Base-by-base conservation (phyloP, 2,888 invertebrate genomes). In the Bembecia ichneumoniformis region DNA sequence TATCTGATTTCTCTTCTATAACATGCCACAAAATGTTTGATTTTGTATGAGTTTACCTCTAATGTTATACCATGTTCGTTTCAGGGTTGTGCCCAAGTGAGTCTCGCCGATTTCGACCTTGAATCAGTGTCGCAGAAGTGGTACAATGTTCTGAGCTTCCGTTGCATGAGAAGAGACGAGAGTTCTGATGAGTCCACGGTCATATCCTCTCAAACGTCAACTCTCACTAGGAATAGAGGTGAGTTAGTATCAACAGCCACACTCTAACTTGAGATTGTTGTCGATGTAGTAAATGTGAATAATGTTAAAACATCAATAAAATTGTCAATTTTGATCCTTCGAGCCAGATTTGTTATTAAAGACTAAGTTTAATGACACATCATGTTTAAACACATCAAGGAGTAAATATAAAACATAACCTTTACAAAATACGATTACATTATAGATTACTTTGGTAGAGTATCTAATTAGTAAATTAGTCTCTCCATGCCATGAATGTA, bases 101-200 rank as follows among this genome's bases (percentile, higher is more conserved):
- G 97, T 74, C 87, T 98, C 66, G 98, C 98, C 46, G 97, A 98
- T 80, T 98, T 97, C 77, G 94, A 94, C 68, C 92, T 95, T 0
- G 95, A 95, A 57, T 88, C 89, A 5, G 92, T 93, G 44, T 93
- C 94, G 13, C 84, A 90, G 59, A 95, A 96, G 76, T 98, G 98
- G 98, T 98, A 98, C 89, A 98, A 98, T 73, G 94, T 98, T 55
- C 90, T 98, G 49, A 95, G 96, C 76, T 81, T 81, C 63, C 70
- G 80, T 20, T 79, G 79, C 58, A 79, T 83, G 76, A 69, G 82
- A 43, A 83, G 93, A 72, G 98, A 98, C 71, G 98, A 98, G 76
- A 97, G 97, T 61, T 97, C 97, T 17, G 98, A 98, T 74, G 98
- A 98, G 74, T 96, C 96, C 15, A 98, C 98, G 0, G 96, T 98